phyloP scores from a whole-genome alignment of 53 echinoderm and acorn worm genomes.

The Echinometra lucunter region DNA sequence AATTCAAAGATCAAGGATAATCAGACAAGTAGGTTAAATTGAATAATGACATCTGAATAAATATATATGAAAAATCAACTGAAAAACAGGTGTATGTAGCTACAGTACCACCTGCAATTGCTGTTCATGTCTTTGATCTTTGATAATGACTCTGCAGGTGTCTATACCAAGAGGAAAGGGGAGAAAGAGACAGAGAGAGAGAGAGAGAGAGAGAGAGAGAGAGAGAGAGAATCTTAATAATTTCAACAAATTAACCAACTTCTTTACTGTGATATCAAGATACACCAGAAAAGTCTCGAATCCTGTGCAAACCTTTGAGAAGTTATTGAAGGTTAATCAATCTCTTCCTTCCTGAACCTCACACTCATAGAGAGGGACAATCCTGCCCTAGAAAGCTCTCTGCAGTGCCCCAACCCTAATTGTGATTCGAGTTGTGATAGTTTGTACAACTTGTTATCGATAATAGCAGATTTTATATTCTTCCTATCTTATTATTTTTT shows the following conservation, averaged over 20 bases:
- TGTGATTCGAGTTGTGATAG: slow-evolving; percentile 35
- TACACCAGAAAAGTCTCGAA: slow-evolving; percentile 21
- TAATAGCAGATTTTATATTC: slow-evolving; percentile 50
- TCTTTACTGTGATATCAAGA: slow-evolving; percentile 10
- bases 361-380: background rate
- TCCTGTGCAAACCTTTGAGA: slow-evolving; percentile 13
- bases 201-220: background rate
- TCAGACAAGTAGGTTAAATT: too few species aligned
- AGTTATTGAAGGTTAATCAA: slow-evolving; percentile 15
- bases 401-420: slow-evolving; percentile 26
- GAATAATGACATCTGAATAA: too few species aligned
- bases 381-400: background rate
- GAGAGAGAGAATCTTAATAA: background rate
- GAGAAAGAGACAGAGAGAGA: too few species aligned
- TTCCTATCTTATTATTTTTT: background rate
- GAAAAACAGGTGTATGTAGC: background rate
- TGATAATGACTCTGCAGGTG: slow-evolving; percentile 2
- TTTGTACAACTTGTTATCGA: slow-evolving; percentile 24
- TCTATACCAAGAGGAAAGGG: too few species aligned
- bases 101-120: background rate
- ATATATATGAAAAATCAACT: too few species aligned
- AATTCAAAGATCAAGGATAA: too few species aligned
- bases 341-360: slow-evolving; percentile 7
- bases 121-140: background rate
- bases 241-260: background rate